Conservation (phyloP, 2,888 invertebrate genomes). For the Bombylius major region DNA sequence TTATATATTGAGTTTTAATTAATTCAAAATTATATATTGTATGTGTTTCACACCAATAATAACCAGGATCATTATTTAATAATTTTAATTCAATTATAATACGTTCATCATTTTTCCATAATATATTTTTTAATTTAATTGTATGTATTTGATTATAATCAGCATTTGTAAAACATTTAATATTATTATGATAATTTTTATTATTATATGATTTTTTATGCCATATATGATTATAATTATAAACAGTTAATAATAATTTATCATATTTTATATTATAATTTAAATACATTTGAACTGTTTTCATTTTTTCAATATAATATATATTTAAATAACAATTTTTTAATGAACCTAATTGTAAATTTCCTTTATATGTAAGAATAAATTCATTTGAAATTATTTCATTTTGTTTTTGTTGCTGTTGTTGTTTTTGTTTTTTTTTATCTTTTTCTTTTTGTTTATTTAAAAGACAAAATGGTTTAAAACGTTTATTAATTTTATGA, state of each 20-base stretch:
- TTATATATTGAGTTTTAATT: conserved; percentile 39
- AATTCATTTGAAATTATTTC: background rate
- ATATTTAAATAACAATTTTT: background rate
- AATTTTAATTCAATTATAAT: conserved; percentile 41
- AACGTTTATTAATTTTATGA: background rate
- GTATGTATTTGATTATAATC: conserved; percentile 39
- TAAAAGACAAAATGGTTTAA: background rate
- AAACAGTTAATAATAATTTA: conserved; percentile 40
- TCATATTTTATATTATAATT: conserved; percentile 16
- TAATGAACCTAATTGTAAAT: background rate
- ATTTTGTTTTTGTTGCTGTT: no score
- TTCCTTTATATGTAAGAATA: background rate
- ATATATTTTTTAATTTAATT: conserved; percentile 35
- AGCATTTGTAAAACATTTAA: conserved; percentile 50
- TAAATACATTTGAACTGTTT: conserved; percentile 10
- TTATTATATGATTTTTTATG: conserved; percentile 26
- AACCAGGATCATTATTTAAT: conserved; percentile 42
- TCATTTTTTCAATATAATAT: conserved; percentile 6
- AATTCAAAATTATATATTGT: conserved; percentile 38
- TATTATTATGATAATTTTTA: conserved; percentile 36
- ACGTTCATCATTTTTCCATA: background rate
- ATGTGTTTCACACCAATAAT: conserved; percentile 55
- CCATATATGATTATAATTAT: conserved; percentile 44
- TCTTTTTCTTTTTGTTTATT: background rate
- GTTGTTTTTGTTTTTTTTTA: background rate